Base-by-base conservation (phyloP, 1,140 invertebrate species). In the Diabrotica virgifera region DNA sequence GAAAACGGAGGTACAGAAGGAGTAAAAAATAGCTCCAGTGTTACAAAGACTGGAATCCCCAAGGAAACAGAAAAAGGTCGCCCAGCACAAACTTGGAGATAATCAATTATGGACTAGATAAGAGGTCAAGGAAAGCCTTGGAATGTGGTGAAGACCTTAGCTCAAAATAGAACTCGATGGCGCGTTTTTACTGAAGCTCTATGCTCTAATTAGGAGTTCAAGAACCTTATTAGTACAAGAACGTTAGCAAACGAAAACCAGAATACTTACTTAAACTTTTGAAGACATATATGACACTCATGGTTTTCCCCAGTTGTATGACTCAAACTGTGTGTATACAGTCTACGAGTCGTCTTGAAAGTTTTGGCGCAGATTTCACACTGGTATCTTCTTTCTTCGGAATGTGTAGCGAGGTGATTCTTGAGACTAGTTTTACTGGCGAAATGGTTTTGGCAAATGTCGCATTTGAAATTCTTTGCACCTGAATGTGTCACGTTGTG, bases 401-500 rank as follows among this genome's bases (percentile, higher is more conserved):
- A 68, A 63, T 75, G 74, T 5, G 65, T 70, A 9, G 62, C 62
- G 11, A 57, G 59, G 61, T 75, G 74, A 57, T 68, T 75, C 56
- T 73, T 70, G 40, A 75, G 55, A 51, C 67, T 70, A 10, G 56
- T 69, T 66, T 75, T 75, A 6, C 69, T 71, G 11, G 70, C 53
- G 54, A 69, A 74, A 7, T 35, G 36, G 54, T 74, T 75, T 7
- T 59, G 52, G 62, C 74, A 75, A n/a, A 68, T 53, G 5, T 61
- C 50, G 58, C 74, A 75, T 59, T 72, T 71, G 59, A 65, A 65
- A 37, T 68, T 70, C 50, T 62, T 68, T 38, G 70, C 72, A 13
- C 70, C 69, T 13, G 74, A 74, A 61, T 75, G 74, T 11, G 70
- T 71, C 0, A 71, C 70, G 8, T 60, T 62, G 63, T 75, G 74